Percentiles rank a stretch among this genome's conserved stretches.
Evolutionary conservation across 1,140 invertebrate species (phyloP).

Genomic region (Amphibalanus amphitrite): DNA sequence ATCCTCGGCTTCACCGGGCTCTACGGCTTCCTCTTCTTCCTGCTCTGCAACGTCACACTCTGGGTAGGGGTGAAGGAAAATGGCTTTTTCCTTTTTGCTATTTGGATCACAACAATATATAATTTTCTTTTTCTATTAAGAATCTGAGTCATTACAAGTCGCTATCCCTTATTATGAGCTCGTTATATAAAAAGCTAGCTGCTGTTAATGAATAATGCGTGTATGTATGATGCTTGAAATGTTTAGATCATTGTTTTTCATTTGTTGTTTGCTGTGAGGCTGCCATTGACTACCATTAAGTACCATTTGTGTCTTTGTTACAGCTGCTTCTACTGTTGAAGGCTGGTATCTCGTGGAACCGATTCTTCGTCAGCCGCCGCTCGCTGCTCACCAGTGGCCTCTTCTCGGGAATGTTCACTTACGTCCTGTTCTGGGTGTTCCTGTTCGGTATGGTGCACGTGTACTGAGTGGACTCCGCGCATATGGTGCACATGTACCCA

Average conservation of each 20-base stretch:
- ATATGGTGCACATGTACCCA: too few relatives aligned
- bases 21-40: slow-evolving; percentile 82
- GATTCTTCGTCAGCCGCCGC: slow-evolving; percentile 68
- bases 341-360: slow-evolving; percentile 70
- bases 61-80: slow-evolving; percentile 40
- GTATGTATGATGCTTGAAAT: too few relatives aligned
- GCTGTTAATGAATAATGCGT: too few relatives aligned
- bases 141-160: too few relatives aligned
- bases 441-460: slow-evolving; percentile 29
- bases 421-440: slow-evolving; percentile 30
- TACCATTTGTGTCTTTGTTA: slow-evolving; percentile 19
- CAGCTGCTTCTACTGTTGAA: slow-evolving; percentile 60
- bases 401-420: slow-evolving; percentile 26
- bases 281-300: slow-evolving; percentile 3
- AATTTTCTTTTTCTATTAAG: too few relatives aligned
- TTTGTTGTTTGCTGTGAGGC: too few relatives aligned
- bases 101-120: too few relatives aligned
- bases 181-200: too few relatives aligned
- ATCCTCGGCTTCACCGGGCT: slow-evolving; percentile 80
- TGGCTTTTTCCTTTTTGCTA: too few relatives aligned
- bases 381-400: slow-evolving; percentile 51
- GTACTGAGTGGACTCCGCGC: slow-evolving; percentile 19
- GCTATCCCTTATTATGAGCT: too few relatives aligned
- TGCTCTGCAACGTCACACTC: slow-evolving; percentile 66
- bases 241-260: too few relatives aligned